These are phyloP conservation scores for Saxicola maurus DNA, from an alignment of 2,797 vertebrate species.

Conservation along the genomic window DNA sequence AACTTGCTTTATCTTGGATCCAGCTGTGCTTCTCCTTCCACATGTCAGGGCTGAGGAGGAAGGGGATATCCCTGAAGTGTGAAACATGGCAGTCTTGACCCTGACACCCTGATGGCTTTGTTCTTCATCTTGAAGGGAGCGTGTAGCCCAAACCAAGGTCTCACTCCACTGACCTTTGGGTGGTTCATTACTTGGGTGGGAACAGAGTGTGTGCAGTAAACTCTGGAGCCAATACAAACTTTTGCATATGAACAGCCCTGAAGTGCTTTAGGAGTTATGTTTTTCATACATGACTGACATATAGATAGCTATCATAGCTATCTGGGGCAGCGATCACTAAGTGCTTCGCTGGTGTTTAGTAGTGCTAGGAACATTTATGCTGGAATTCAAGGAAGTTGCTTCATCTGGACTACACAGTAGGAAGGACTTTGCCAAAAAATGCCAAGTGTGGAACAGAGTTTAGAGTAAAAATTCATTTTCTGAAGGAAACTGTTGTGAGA, in stretches of 20 bases:
- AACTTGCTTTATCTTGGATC: background rate
- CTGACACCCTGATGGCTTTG: background rate
- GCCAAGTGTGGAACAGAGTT: background rate
- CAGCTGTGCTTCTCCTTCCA: background rate
- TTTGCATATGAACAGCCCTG: background rate
- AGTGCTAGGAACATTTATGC: background rate
- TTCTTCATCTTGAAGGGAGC: background rate
- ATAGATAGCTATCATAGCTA: background rate
- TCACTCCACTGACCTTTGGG: background rate
- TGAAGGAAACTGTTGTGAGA: background rate
- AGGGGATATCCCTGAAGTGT: background rate
- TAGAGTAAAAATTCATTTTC: background rate
- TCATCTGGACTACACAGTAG: background rate
- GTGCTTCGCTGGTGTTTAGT: background rate
- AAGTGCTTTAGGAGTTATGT: background rate
- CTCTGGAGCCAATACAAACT: background rate
- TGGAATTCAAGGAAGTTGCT: slow-evolving; percentile 4
- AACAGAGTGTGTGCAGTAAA: background rate
- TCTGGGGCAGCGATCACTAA: background rate
- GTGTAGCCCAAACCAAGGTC: background rate
- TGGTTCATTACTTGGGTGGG: background rate
- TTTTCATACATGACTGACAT: background rate
- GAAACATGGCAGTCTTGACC: background rate
- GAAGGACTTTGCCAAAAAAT: background rate
- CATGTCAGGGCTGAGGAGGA: background rate